phyloP scores from a whole-genome alignment of 2,888 invertebrate genomes.

The Lycophotia porphyrea region DNA sequence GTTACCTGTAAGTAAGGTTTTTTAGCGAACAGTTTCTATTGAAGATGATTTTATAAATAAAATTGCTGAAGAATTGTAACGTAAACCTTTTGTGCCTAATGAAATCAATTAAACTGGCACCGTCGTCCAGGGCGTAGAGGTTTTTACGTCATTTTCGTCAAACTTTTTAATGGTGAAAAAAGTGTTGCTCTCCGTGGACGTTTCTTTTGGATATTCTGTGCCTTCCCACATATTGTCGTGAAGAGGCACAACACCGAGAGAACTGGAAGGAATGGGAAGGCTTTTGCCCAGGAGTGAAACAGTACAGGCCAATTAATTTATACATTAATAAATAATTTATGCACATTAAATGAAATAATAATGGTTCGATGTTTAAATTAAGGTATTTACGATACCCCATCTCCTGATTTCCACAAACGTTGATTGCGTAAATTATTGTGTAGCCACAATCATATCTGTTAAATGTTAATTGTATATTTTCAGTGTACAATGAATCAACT shows the following conservation, averaged over 20 bases:
- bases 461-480: neutral
- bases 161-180: slow-evolving; percentile 9
- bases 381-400: neutral
- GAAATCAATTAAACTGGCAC: slow-evolving; percentile 14
- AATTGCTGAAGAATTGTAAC: slow-evolving; percentile 5
- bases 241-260: neutral
- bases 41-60: slow-evolving; percentile 1
- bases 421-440: neutral
- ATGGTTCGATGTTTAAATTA: neutral
- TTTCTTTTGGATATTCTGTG: neutral
- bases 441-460: neutral
- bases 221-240: neutral
- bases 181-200: neutral
- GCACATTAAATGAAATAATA: no score
- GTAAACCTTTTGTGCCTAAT: slow-evolving; percentile 8
- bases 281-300: neutral
- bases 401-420: neutral
- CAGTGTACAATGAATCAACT: neutral
- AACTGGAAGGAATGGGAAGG: neutral
- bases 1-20: neutral
- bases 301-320: neutral
- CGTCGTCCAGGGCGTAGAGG: no score
- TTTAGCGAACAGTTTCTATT: neutral
- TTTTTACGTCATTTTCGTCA: neutral
- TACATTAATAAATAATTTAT: neutral